Conservation (phyloP, 2,888 invertebrate species). For the Seira sanloemensis region DNA sequence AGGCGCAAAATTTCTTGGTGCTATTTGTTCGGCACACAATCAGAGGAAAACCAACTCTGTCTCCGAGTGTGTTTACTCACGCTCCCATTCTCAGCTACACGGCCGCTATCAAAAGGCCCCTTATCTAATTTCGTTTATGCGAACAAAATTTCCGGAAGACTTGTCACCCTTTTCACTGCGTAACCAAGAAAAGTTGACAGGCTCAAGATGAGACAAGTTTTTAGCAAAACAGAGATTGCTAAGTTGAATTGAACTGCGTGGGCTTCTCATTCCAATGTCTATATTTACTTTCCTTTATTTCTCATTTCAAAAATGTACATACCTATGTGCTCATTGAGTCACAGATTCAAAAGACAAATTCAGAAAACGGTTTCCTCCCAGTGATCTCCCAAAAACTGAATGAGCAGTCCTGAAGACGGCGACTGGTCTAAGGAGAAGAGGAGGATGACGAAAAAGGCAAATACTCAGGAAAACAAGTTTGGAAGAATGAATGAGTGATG, state of each 20-base stretch:
- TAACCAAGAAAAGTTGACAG: constrained; percentile 24
- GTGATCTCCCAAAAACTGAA: constrained; percentile 38
- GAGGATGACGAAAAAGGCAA: constrained; percentile 21
- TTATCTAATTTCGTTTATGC: constrained; percentile 13
- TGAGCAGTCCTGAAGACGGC: constrained; percentile 4
- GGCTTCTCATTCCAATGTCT: background rate
- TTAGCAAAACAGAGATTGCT: constrained; percentile 11
- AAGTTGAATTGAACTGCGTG: constrained; percentile 10
- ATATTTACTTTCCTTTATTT: constrained; percentile 4
- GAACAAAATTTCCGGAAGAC: constrained; percentile 32
- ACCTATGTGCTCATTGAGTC: too few relatives aligned
- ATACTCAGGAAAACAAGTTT: constrained; percentile 25
- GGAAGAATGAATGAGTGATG: constrained; percentile 54
- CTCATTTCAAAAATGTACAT: constrained; percentile 1
- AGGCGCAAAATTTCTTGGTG: background rate
- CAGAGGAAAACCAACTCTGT: constrained; percentile 9
- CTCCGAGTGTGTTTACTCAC: background rate
- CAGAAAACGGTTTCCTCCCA: constrained; percentile 25
- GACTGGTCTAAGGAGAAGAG: background rate
- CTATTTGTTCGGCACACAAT: constrained; percentile 5
- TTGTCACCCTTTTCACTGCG: constrained; percentile 14
- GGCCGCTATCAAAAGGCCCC: background rate
- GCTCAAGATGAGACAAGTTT: constrained; percentile 16
- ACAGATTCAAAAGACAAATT: background rate
- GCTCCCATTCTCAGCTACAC: background rate